A percentile compares a stretch with the other conserved stretches of the same genome.
These are phyloP conservation scores for Gallirallus australis DNA, from an alignment of 2,797 vertebrate species.

Conservation along the genomic window DNA sequence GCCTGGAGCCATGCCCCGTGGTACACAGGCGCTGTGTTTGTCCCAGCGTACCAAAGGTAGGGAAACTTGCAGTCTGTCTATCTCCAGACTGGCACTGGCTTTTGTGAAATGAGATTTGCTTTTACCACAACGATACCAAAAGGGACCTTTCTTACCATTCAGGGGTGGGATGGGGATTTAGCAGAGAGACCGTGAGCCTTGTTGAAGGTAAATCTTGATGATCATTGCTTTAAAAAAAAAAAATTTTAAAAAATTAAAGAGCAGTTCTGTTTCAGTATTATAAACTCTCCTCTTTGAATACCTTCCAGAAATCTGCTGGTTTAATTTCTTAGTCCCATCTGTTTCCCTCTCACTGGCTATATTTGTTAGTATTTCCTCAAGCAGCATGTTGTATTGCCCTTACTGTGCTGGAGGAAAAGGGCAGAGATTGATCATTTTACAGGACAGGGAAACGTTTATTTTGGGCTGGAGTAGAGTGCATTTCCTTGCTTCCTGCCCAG, in stretches of 20 bases:
- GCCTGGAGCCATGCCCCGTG: conserved; percentile 76
- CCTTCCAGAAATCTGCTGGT: conserved; percentile 83
- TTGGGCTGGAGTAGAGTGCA: conserved; percentile 61
- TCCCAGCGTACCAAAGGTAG: conserved; percentile 68
- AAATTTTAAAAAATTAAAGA: conserved; percentile 70
- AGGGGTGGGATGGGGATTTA: not conserved
- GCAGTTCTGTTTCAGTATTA: conserved; percentile 76
- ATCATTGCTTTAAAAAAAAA: conserved; percentile 61
- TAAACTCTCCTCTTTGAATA: conserved; percentile 78
- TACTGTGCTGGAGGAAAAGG: conserved; percentile 76
- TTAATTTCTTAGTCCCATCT: conserved; percentile 85
- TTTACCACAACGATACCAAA: conserved; percentile 69
- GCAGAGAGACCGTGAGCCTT: conserved; percentile 4
- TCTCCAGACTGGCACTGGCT: conserved; percentile 68
- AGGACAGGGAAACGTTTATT: conserved; percentile 76
- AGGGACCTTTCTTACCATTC: conserved; percentile 59
- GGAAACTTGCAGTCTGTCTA: conserved; percentile 65
- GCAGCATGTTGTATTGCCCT: conserved; percentile 82
- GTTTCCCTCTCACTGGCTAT: conserved; percentile 82
- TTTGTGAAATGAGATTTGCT: conserved; percentile 73
- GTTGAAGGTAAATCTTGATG: conserved; percentile 64
- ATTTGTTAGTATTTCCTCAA: conserved; percentile 86
- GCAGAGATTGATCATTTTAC: conserved; percentile 83
- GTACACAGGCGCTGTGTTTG: conserved; percentile 77
- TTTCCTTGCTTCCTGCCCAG: conserved; percentile 64